Conservation (phyloP, 2,888 invertebrate genomes). For the Agonopterix arenella region DNA sequence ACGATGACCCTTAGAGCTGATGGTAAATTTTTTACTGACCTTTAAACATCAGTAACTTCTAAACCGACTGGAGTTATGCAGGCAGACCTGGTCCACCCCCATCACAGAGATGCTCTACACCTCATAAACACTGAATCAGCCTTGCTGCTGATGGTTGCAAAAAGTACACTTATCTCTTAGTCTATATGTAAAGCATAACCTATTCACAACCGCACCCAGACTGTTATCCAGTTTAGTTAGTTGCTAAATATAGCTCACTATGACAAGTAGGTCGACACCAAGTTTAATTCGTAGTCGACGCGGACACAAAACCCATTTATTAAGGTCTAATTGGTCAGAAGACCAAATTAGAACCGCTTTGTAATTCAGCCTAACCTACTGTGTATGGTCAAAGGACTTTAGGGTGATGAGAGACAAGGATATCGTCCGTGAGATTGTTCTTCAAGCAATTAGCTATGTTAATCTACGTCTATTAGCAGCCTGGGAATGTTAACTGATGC, state of each 20-base stretch:
- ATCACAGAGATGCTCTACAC: no score
- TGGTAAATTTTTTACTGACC: no score
- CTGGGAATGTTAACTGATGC: no score
- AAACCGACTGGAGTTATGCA: no score
- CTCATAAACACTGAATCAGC: no score
- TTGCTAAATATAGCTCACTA: neutral
- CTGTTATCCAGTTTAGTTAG: neutral
- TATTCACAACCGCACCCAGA: neutral
- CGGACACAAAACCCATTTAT: conserved; percentile 34
- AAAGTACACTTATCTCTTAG: no score
- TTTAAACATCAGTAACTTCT: no score
- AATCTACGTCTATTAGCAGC: no score
- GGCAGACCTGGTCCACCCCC: no score
- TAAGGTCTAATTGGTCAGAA: conserved; percentile 42
- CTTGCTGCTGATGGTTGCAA: no score
- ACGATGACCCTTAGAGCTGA: no score
- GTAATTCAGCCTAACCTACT: conserved; percentile 20
- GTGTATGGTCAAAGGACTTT: neutral
- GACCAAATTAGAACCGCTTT: conserved; percentile 36
- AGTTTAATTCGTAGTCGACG: conserved; percentile 23
- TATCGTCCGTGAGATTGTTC: neutral
- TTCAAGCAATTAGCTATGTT: no score
- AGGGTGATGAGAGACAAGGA: conserved; percentile 1
- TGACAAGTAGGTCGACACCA: conserved; percentile 1
- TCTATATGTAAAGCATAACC: neutral